Base-by-base conservation (phyloP, 2,888 invertebrate genomes). In the Drosophila multiciliata region DNA sequence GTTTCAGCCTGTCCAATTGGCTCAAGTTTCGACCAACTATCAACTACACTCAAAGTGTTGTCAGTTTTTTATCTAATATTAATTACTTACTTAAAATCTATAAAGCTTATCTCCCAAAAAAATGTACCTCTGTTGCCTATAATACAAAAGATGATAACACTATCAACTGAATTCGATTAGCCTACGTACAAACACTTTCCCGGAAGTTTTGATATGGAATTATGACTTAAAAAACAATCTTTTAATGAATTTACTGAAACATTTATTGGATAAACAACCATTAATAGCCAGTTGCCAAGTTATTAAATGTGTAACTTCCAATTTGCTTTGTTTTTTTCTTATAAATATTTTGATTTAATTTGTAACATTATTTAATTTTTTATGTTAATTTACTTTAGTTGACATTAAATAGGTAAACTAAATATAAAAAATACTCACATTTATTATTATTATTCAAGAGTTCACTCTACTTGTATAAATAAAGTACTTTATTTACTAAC, bases 41-140 rank as follows among this genome's bases (percentile, higher is more conserved):
- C 78, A 78, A 61, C 64, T 73, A 73, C 69, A 58, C 66, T 53
- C 17, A 53, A 50, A 59, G 32, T n/a, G 40, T n/a, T n/a, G n/a
- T 40, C 53, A 23, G 20, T 59, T 26, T 36, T 11, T 40, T 35
- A 33, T 35, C 57, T 23, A 65, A 73, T 60, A 29, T 48, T 29
- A 48, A 57, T 60, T 42, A 60, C 36, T 11, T 26, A 36, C 59
- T 59, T 17, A 3, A 38, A 26, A 59, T 45, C 40, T 68, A 38
- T 9, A 29, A 6, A 29, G 23, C 36, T 48, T 17, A 15, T 5
- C n/a, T 20, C 20, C 20, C 29, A 2, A 52, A 35, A 12, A 57
- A 17, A n/a, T 29, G 9, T 50, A 29, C 38, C 36, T 2, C 15
- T 45, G 7, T 20, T 3, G 7, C 7, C 1, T 12, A 45, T 12